Percentiles rank a stretch among this genome's conserved stretches.
These are phyloP conservation scores for Penaeus monodon DNA, from an alignment of 2,888 invertebrate species.

Conservation along the genomic window DNA sequence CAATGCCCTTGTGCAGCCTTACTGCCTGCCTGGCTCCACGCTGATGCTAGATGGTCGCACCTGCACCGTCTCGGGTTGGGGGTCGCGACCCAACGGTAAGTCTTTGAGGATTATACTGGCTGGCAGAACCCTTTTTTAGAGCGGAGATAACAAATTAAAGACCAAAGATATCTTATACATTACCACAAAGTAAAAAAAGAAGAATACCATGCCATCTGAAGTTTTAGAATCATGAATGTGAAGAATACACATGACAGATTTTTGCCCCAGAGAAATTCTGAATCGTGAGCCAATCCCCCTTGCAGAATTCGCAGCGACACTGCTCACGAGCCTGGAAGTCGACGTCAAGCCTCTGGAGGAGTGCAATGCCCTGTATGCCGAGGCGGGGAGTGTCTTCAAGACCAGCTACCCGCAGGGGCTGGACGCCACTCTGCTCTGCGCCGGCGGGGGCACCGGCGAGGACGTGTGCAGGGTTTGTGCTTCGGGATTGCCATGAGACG, in stretches of 20 bases:
- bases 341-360: constrained; percentile 8
- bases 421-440: constrained; percentile 38
- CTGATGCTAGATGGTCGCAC: neutral
- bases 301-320: constrained; percentile 28
- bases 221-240: neutral
- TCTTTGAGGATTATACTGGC: neutral
- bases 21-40: constrained; percentile 32
- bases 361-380: constrained; percentile 27
- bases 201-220: neutral
- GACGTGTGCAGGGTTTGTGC: constrained; percentile 32
- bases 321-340: constrained; percentile 20
- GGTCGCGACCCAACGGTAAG: constrained; percentile 39
- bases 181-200: too few species aligned
- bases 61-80: constrained; percentile 38
- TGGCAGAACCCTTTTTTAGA: neutral
- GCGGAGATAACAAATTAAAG: neutral
- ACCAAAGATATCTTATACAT: too few species aligned
- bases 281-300: neutral
- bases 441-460: constrained; percentile 20
- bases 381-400: constrained; percentile 7
- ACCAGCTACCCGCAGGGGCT: constrained; percentile 7
- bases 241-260: neutral
- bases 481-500: too few species aligned
- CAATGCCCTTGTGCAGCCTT: constrained; percentile 22
- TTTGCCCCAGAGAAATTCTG: neutral